Percentiles rank a stretch among this genome's conserved stretches.
Conservation (phyloP, 2,888 invertebrate species). For the Nasonovia ribisnigri region DNA sequence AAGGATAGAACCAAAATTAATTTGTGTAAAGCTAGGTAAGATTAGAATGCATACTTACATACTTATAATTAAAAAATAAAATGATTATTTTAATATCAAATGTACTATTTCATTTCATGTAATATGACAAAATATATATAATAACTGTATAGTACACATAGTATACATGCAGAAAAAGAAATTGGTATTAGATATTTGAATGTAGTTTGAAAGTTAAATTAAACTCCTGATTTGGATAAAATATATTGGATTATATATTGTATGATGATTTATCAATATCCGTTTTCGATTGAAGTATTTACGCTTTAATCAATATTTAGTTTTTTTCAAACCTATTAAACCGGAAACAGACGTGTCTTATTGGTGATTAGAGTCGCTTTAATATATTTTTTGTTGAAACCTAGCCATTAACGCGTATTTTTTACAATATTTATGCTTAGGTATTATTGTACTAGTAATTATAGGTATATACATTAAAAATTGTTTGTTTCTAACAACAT, state of each 20-base stretch:
- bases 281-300: conserved; percentile 21
- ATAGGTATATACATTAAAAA: not conserved
- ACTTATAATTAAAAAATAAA: not conserved
- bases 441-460: not conserved
- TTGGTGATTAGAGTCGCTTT: not conserved
- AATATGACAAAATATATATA: not conserved
- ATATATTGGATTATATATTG: not conserved
- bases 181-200: not conserved
- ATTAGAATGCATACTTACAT: not conserved
- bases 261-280: conserved; percentile 35
- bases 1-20: not conserved
- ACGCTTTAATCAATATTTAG: conserved; percentile 22
- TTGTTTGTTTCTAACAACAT: not conserved
- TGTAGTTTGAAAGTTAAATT: not conserved
- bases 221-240: not conserved
- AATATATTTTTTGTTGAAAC: not conserved
- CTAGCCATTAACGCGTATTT: not conserved
- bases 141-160: not conserved
- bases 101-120: not conserved
- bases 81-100: not conserved
- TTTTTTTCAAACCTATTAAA: not conserved
- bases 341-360: not conserved
- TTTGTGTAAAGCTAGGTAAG: not conserved
- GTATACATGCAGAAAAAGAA: not conserved
- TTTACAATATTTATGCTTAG: not conserved